phyloP scores from a whole-genome alignment of 1,140 invertebrate species.

The Drosophila nigrodunni region DNA sequence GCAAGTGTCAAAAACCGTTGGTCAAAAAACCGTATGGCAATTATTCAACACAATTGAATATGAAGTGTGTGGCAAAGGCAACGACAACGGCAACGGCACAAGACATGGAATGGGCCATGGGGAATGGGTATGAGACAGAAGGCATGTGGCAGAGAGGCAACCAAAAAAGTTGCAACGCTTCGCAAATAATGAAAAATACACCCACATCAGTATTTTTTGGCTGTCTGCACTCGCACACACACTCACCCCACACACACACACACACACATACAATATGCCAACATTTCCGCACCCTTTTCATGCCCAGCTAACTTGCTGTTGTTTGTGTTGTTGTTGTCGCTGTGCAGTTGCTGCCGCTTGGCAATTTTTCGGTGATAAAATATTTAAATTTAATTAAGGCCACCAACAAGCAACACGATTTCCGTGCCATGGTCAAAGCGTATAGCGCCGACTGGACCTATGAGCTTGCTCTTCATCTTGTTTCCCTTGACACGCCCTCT shows the following conservation, averaged over 20 bases:
- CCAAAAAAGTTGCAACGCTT: constrained; percentile 75
- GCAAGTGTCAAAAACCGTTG: constrained; percentile 85
- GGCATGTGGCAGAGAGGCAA: not conserved
- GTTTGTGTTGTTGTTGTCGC: constrained; percentile 51
- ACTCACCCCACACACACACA: constrained; percentile 23
- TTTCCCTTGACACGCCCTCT: constrained; percentile 24
- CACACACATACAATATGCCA: constrained; percentile 35
- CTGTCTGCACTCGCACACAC: constrained; percentile 71
- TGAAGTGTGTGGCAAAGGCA: constrained; percentile 84
- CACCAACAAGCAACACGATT: constrained; percentile 83
- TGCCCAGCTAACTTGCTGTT: constrained; percentile 32
- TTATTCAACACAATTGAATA: constrained; percentile 85
- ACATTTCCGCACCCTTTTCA: constrained; percentile 76
- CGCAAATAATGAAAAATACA: constrained; percentile 83
- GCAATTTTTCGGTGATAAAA: constrained; percentile 85
- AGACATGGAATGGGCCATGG: not conserved
- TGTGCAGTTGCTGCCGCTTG: constrained; percentile 74
- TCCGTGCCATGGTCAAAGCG: constrained; percentile 68
- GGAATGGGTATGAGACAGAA: not conserved
- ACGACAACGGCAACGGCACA: constrained; percentile 20
- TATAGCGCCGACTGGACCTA: constrained; percentile 37
- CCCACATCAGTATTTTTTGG: constrained; percentile 82
- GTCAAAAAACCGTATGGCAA: constrained; percentile 84
- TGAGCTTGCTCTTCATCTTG: constrained; percentile 32
- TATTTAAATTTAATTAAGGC: constrained; percentile 85